These are phyloP conservation scores for Chymomyza procnemis DNA, from an alignment of 2,888 invertebrate species.

Conservation along the genomic window DNA sequence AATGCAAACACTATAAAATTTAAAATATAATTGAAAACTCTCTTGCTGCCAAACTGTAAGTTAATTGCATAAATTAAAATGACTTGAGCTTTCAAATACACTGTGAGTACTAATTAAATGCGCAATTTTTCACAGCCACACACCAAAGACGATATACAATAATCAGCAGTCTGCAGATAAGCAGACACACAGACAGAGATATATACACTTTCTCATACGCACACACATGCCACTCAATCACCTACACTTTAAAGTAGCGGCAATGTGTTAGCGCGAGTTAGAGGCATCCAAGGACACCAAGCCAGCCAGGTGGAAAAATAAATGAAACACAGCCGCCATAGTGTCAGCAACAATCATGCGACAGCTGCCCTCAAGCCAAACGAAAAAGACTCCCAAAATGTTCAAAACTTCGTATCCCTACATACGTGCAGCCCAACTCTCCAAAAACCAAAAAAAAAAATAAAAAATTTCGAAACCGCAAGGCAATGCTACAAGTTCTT, in stretches of 20 bases:
- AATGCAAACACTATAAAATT: neutral
- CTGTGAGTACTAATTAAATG: neutral
- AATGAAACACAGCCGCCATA: neutral
- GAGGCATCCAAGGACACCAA: neutral
- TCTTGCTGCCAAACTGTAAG: neutral
- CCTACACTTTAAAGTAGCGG: constrained; percentile 59
- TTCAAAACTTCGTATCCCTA: neutral
- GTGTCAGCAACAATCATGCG: constrained; percentile 9
- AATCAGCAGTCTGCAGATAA: neutral
- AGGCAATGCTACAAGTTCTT: neutral
- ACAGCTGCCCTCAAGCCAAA: neutral
- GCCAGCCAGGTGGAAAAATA: neutral
- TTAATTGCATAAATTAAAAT: constrained; percentile 5
- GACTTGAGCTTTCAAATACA: neutral
- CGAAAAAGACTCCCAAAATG: neutral
- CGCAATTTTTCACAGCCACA: neutral
- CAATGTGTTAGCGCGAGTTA: constrained; percentile 18
- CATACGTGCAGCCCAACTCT: neutral
- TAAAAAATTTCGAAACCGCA: constrained; percentile 1
- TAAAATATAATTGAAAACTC: neutral
- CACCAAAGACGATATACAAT: neutral
- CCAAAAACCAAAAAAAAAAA: neutral
- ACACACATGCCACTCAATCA: constrained; percentile 50
- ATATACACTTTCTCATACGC: neutral
- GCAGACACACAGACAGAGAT: no score